A percentile compares a stretch with the other conserved stretches of the same genome.
phyloP scores from a whole-genome alignment of 2,888 invertebrate genomes.

The Aphrophora alni region DNA sequence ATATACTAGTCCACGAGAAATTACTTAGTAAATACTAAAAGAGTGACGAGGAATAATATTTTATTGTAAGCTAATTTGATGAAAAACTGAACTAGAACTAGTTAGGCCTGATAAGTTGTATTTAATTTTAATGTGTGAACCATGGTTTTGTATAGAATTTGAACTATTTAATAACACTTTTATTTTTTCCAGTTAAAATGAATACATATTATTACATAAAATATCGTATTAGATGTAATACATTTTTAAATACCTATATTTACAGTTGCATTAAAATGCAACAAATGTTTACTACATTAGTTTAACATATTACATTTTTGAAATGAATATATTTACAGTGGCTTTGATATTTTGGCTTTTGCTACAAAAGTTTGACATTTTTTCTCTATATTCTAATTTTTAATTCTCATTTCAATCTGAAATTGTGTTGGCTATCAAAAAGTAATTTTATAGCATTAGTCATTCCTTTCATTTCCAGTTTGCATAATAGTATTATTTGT shows the following conservation, averaged over 20 bases:
- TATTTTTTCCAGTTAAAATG: background rate
- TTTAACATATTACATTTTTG: background rate
- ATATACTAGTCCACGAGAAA: too few species aligned
- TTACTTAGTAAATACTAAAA: too few species aligned
- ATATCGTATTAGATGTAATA: background rate
- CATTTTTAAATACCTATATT: background rate
- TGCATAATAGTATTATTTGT: background rate
- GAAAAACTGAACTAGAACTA: too few species aligned
- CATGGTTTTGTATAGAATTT: background rate
- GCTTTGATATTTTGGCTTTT: background rate
- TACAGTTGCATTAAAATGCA: background rate
- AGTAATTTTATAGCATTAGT: too few species aligned
- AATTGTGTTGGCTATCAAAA: too few species aligned
- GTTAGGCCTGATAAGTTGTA: too few species aligned
- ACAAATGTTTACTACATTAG: background rate
- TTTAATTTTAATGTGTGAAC: background rate
- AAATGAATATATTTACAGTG: background rate
- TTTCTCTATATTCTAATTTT: background rate
- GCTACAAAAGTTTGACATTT: background rate
- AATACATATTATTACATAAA: background rate
- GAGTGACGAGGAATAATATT: too few species aligned
- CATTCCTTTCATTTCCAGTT: too few species aligned
- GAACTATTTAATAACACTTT: background rate
- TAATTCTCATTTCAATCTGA: background rate
- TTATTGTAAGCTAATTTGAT: too few species aligned